phyloP scores from a whole-genome alignment of 2,888 invertebrate genomes.

The Drosophila neonasuta region DNA sequence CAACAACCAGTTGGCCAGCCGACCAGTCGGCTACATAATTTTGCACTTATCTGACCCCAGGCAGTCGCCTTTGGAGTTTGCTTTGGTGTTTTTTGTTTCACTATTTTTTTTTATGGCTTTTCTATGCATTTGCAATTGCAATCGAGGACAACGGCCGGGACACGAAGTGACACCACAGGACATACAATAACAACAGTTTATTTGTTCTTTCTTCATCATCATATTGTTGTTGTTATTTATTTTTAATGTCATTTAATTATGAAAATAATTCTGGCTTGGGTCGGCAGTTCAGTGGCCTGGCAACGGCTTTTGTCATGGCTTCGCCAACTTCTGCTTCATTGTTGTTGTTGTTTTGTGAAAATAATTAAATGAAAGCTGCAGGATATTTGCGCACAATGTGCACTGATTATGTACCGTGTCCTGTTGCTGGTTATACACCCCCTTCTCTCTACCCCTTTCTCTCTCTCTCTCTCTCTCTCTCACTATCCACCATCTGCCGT shows the following conservation, averaged over 20 bases:
- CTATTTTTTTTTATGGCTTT: constrained; percentile 49
- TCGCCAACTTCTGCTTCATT: constrained; percentile 29
- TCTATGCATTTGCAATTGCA: constrained; percentile 62
- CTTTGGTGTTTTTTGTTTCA: constrained; percentile 46
- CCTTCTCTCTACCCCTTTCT: not conserved
- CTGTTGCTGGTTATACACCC: constrained; percentile 23
- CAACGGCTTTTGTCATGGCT: constrained; percentile 39
- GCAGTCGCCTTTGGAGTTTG: constrained; percentile 32
- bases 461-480: not conserved
- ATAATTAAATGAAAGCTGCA: constrained; percentile 68
- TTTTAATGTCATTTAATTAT: constrained; percentile 69
- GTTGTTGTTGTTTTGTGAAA: constrained; percentile 43
- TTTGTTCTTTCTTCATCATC: constrained; percentile 6
- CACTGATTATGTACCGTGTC: constrained; percentile 58
- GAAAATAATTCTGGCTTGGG: constrained; percentile 49
- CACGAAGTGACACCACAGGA: constrained; percentile 8
- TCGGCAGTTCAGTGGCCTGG: constrained; percentile 24
- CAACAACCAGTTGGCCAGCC: constrained; percentile 14
- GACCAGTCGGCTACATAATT: constrained; percentile 58
- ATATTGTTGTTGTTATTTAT: constrained; percentile 20
- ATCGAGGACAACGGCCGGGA: constrained; percentile 35
- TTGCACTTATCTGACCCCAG: constrained; percentile 71
- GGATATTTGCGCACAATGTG: constrained; percentile 64
- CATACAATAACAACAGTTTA: constrained; percentile 19
- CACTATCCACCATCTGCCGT: not conserved